Evolutionary conservation across 2,797 vertebrate genomes (phyloP).

Genomic region (Gymnopithys bicolor): DNA sequence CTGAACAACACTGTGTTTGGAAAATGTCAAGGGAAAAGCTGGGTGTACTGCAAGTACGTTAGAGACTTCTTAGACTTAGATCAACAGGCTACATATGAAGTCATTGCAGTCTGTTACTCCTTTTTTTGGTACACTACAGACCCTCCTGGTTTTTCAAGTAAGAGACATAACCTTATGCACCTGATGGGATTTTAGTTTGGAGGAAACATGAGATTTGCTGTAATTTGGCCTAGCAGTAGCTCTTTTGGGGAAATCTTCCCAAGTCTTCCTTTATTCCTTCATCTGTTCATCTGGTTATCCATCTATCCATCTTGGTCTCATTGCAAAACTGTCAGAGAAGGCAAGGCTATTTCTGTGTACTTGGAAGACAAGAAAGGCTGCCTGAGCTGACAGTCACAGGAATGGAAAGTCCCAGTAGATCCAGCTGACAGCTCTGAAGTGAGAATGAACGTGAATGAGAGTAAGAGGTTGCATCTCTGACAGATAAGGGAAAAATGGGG

Average conservation of each 20-base stretch:
- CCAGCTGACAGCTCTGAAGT: neutral
- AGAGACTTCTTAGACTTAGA: neutral
- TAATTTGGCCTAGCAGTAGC: neutral
- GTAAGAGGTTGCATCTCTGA: neutral
- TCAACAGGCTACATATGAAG: neutral
- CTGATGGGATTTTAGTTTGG: neutral
- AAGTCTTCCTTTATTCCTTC: neutral
- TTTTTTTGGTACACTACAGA: neutral
- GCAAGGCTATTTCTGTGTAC: neutral
- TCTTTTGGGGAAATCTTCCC: neutral
- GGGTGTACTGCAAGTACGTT: neutral
- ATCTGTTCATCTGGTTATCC: fast-evolving
- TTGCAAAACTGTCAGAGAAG: neutral
- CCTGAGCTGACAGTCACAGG: neutral
- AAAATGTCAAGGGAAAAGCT: neutral
- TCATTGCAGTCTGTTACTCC: neutral
- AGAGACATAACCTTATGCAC: neutral
- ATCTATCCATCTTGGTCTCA: neutral
- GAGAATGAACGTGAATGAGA: neutral
- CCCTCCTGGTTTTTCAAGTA: neutral
- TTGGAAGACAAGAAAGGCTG: neutral
- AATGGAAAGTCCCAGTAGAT: neutral
- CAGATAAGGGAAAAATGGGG: neutral
- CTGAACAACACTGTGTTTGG: neutral
- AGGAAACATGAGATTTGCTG: neutral